Conservation (phyloP, 2,797 vertebrate species). For the Paratrypauchen microcephalus region DNA sequence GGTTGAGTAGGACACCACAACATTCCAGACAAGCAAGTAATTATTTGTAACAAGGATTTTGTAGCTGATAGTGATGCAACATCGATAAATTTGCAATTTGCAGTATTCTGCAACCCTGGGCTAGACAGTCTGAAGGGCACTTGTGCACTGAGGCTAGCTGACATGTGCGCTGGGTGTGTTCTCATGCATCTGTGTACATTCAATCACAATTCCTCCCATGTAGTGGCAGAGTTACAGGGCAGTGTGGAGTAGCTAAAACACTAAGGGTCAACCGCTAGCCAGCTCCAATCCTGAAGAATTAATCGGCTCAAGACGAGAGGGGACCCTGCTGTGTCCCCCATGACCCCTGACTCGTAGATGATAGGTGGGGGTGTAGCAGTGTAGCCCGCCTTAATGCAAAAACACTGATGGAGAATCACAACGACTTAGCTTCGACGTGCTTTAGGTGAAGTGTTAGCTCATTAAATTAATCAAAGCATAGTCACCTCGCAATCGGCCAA, state of each 20-base stretch:
- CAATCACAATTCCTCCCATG: constrained; percentile 36
- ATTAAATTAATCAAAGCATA: constrained; percentile 1
- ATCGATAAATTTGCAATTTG: constrained; percentile 1
- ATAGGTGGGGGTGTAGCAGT: constrained; percentile 19
- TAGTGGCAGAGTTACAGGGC: constrained; percentile 35
- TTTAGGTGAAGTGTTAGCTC: neutral
- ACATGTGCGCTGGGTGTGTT: constrained; percentile 63
- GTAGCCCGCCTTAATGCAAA: constrained; percentile 50
- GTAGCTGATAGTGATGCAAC: neutral
- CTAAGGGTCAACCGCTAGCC: constrained; percentile 46
- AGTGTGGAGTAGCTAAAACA: constrained; percentile 6
- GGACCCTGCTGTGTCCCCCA: constrained; percentile 48
- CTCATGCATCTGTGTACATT: constrained; percentile 53
- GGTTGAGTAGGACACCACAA: neutral
- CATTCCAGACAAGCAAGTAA: neutral
- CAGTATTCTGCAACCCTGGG: constrained; percentile 11
- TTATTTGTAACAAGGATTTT: neutral
- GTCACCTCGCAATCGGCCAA: neutral
- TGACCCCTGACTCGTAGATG: constrained; percentile 36
- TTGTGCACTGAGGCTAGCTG: constrained; percentile 54
- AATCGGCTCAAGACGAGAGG: constrained; percentile 70
- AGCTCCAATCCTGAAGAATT: constrained; percentile 60
- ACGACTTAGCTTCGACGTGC: constrained; percentile 30
- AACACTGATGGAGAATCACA: constrained; percentile 45
- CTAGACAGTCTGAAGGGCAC: constrained; percentile 53